Evolutionary conservation across 2,888 invertebrate species (phyloP), one percentile per base, ranked within the genome.

Genomic region (Thymelicus acteon): DNA sequence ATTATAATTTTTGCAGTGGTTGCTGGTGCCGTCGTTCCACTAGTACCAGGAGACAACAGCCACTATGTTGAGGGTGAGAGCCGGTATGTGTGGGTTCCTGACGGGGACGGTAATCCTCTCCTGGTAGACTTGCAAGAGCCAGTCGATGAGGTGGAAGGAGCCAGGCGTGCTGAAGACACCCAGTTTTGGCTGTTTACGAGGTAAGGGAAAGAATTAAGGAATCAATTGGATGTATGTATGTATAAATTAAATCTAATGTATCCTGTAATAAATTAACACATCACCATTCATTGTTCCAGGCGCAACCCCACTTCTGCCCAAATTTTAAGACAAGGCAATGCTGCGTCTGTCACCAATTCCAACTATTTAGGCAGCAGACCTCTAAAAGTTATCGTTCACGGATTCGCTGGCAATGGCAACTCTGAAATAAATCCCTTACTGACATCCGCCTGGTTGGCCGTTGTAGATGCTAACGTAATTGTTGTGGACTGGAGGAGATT

Each of bases 121-220:
- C 54, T 54, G 54, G 54, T 54, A 54, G 54, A 54, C 19, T 8
- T 24, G 19, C 54, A 54, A 2, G 54, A 54, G 24, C 19, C 24
- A 4, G 54, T 24, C 7, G 54, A 54, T 54, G 54, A 19, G 10
- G 19, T 1, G 24, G 54, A 10, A 12, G 19, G 4, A 1, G 7
- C 8, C 54, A 24, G 10, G 7, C n/a, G 24, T 15, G 54, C 19
- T 54, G 10, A 24, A 15, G 54, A 54, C 10, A 54, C n/a, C 15
- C 24, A 54, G 64, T 89, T 89, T 69, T 87, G 86, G 85, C 80
- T 88, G 0, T 88, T 75, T 61, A 88, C 85, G 10, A 85, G 85
- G 86, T 80, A 71, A 60, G 52, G 3, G 6, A 12, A 24, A 40
- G 31, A 31, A 31, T 5, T 31, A 31, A 3, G 31, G 31, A 31